Base-by-base conservation (phyloP, 64 coral and sea anemone genomes). In the Pocillopora verrucosa region DNA sequence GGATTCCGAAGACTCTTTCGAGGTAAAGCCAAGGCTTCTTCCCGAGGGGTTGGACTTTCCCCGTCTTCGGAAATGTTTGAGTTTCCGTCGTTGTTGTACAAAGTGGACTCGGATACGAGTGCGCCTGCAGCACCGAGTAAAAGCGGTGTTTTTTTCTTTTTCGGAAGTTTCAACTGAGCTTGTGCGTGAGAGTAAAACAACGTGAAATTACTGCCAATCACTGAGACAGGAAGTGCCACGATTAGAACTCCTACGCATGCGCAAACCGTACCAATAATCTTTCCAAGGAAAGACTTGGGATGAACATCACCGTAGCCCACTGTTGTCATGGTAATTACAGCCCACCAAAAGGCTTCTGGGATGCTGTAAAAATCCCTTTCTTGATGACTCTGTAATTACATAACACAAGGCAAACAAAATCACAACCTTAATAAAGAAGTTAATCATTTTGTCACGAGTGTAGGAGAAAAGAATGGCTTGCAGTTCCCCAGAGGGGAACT, bases 311-410 rank as follows among this genome's bases (percentile, higher is more conserved):
- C 97, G 36, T 99, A 99, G 5, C 97, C 97, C 20, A 99, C 97
- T 59, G 97, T 99, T 86, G 97, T 99, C 97, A 99, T 99, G 79
- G 97, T 99, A 72, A 99, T 99, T 4, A 99, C 94, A 38, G 97
- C 97, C 97, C 97, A 99, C 97, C 97, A 99, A 78, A 99, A 99
- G 25, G 94, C 78, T 45, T 93, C 88, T 60, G 97, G 97, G 36
- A 99, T 99, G 73, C 89, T 99, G 13, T 20, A 6, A 73, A 99
- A 99, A 60, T 93, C 19, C 3, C n/a, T 15, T 0, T 38, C 22
- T 4, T 51, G 3, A 51, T 19, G 25, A 85, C 4, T 19, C 4
- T 69, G 63, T 22, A 4, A 36, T n/a, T 16, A 62, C 36, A 85
- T 3, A 34, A 25, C 10, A 20, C 30, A 59, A 74, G 58, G 61